Evolutionary conservation across 2,797 vertebrate genomes (phyloP), one percentile per base, ranked within the genome.

Genomic region (Tiaroga cobitis): DNA sequence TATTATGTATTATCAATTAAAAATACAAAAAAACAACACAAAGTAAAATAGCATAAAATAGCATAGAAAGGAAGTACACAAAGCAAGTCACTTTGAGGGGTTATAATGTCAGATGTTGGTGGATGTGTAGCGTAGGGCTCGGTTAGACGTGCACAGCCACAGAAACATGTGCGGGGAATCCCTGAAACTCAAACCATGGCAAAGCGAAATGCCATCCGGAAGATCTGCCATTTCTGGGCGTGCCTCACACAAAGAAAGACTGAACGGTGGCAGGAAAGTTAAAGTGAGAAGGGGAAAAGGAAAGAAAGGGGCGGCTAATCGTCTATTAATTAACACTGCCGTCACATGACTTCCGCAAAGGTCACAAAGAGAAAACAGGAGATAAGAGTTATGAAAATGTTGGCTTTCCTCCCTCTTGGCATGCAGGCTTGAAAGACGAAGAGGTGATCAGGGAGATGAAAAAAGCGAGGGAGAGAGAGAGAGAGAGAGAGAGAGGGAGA

Each of bases 371-470:
- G 92, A 90, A 88, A 92, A 88, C 83, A 88, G 0, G 34, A 90
- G 89, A 90, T 91, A 89, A 90, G 72, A 91, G 86, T 91, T 92
- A 90, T 85, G 86, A 90, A 91, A 92, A 92, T 85, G 61, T 75
- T 81, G 51, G 3, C 29, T 85, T 76, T 80, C 21, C 34, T 84
- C 83, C 75, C 70, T 78, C 73, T 54, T 19, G 11, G 67, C 63
- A 81, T 49, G 43, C 51, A 63, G 86, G 83, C 29, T 32, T 70
- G 54, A 67, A 87, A 82, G 87, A 80, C 56, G 87, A 81, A 86
- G 19, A 87, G 83, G 82, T 59, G 56, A 80, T 16, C n/a, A n/a
- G 49, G 49, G 49, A 74, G 51, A 54, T 39, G n/a, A 34, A 81
- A 72, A 56, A 43, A 80, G 32, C 0, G 24, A 15, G 82, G 4